Percentiles rank a stretch among this genome's conserved stretches.
Evolutionary conservation across 2,888 invertebrate species (phyloP).

Genomic region (Vanessa cardui): DNA sequence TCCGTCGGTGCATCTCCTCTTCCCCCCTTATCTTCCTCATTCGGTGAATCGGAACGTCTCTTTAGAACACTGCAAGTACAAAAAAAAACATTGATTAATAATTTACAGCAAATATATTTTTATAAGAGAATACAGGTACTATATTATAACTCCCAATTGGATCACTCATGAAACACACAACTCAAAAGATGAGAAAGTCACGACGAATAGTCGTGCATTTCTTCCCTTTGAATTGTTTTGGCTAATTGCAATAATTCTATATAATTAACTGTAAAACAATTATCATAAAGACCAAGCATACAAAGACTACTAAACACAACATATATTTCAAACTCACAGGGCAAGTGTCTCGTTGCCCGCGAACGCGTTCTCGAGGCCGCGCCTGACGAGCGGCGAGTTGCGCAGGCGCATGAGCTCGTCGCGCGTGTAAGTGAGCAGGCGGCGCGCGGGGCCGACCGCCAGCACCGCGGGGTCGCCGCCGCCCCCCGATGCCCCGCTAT

Average conservation of each 20-base stretch:
- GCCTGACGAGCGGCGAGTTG: slow-evolving; percentile 86
- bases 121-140: no score
- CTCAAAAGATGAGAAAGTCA: no score
- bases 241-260: no score
- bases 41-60: slow-evolving; percentile 82
- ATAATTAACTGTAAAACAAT: no score
- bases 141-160: no score
- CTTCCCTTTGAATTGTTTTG: no score
- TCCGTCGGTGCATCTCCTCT: slow-evolving; percentile 78
- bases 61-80: slow-evolving; percentile 66
- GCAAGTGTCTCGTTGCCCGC: slow-evolving; percentile 69
- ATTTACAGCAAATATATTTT: no score
- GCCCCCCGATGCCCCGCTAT: slow-evolving; percentile 54
- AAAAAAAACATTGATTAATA: background rate
- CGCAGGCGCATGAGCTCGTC: slow-evolving; percentile 89
- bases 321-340: slow-evolving; percentile 56
- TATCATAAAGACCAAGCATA: no score
- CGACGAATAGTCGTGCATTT: no score
- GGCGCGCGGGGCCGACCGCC: slow-evolving; percentile 77
- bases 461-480: slow-evolving; percentile 83
- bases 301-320: background rate
- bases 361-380: slow-evolving; percentile 86
- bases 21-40: slow-evolving; percentile 83
- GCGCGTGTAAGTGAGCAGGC: slow-evolving; percentile 83
- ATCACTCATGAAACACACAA: no score